Base-by-base conservation (phyloP, 2,888 invertebrate genomes). In the Peribatodes rhomboidaria region DNA sequence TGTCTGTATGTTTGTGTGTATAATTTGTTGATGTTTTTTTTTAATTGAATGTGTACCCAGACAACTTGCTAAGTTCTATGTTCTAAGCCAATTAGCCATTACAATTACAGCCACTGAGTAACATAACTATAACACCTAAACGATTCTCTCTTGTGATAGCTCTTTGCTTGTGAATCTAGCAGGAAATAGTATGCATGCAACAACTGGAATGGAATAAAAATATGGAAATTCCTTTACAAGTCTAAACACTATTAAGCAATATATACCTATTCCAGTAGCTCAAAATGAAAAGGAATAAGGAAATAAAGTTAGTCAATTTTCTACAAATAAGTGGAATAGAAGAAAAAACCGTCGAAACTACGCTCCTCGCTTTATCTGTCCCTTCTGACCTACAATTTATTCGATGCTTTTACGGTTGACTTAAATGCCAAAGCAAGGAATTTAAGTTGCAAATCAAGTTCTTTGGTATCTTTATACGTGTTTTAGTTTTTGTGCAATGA, bases 341-440 rank as follows among this genome's bases (percentile, higher is more conserved):
- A 44, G 78, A 83, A 85, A 88, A 86, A 85, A 79, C 80, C 74
- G 76, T 78, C 81, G 82, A 87, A 87, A 86, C 82, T 55, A 81
- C 84, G 81, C 79, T 85, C 75, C 75, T 77, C 85, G 83, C 80
- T 91, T 92, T 91, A 91, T 92, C 89, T 91, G 89, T 92, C 91
- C 92, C 90, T 89, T 89, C 88, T 89, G 92, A 91, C 92, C 90
- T 88, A 92, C 90, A 90, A 91, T 92, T 91, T 90, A 91, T 90
- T 90, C 88, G 87, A 87, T 88, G 89, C 86, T 88, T 91, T 91
- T 87, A 90, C 90, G 90, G 87, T 88, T 89, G 90, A 90, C 86
- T 90, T 87, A 91, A 91, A 91, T 86, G 89, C 88, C 89, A 90
- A 91, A 91, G 90, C 88, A 90, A 86, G 83, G 83, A 87, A 87